Base-by-base conservation (phyloP, 2,888 invertebrate species). In the Ceramica pisi region DNA sequence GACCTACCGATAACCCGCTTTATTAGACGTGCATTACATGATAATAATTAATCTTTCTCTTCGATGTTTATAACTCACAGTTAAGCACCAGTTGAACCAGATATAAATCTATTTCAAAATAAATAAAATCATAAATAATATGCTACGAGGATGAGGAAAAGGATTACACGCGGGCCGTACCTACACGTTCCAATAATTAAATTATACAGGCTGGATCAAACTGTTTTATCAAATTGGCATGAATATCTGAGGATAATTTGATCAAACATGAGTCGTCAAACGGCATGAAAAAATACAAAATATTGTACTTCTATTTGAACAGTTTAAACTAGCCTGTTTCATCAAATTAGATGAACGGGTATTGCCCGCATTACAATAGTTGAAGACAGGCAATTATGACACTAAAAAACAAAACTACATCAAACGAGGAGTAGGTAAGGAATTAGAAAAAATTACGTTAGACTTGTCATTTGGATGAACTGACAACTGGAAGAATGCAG, bases 1-100 rank as follows among this genome's bases (percentile, higher is more conserved):
- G 79, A 83, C 79, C 83, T 62, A 0, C 0, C 12, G 85, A 83
- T 83, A 85, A 82, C 76, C 75, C 67, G 41, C 1, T 55, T 44
- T 62, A 82, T 63, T 69, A 78, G 44, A 61, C 48, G 21, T 53
- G 31, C 50, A 46, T 65, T 46, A 55, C 50, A 19, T 50, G 23
- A 23, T 59, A 65, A 64, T 67, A 71, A 64, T 66, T 67, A 71
- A 64, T 66, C 76, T 80, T 70, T 83, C 67, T 44, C 79, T 71
- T 55, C n/a, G 44, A 48, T 66, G 67, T 67, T 59, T 66, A 56
- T 35, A 56, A 6, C 38, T 44, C 2, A 46, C 62, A 53, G 16
- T 46, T 26, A 3, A 67, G 21, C 21, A 21, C 19, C 7, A 19
- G 41, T 14, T 53, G 19, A 53, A 75, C 23, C 23, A 53, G 14